phyloP scores from a whole-genome alignment of 2,113 vertebrate genomes.

The Guaruba guarouba region DNA sequence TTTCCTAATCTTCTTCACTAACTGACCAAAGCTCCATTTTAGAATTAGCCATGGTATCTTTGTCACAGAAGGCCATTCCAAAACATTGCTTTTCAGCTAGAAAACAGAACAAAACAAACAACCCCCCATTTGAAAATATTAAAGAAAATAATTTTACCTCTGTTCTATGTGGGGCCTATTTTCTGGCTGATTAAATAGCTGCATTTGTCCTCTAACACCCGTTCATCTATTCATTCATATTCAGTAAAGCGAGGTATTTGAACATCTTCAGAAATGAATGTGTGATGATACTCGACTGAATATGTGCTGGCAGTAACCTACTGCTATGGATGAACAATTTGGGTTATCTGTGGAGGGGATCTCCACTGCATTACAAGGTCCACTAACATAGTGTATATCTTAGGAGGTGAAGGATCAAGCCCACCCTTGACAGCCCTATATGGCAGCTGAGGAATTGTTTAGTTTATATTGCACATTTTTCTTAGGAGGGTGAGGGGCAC shows the following conservation, averaged over 20 bases:
- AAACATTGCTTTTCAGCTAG: constrained; percentile 20
- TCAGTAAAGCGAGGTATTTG: constrained; percentile 46
- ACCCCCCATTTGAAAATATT: not conserved
- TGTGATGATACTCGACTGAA: not conserved
- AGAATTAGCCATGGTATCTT: not conserved
- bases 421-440: not conserved
- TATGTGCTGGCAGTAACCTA: constrained; percentile 26
- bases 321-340: constrained; percentile 32
- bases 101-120: not conserved
- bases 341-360: not conserved
- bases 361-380: not conserved
- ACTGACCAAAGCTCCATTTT: not conserved
- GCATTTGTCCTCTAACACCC: constrained; percentile 3
- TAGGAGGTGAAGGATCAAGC: constrained; percentile 10
- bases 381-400: not conserved
- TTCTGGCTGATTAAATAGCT: constrained; percentile 4
- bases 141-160: not conserved
- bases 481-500: constrained; percentile 14
- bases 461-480: constrained; percentile 18
- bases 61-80: not conserved
- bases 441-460: constrained; percentile 33
- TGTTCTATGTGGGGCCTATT: not conserved
- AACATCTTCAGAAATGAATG: constrained; percentile 33
- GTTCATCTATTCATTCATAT: constrained; percentile 48
- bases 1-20: not conserved